Conservation (phyloP, 2,113 vertebrate genomes). For the Cyprinodon brontotheroides region DNA sequence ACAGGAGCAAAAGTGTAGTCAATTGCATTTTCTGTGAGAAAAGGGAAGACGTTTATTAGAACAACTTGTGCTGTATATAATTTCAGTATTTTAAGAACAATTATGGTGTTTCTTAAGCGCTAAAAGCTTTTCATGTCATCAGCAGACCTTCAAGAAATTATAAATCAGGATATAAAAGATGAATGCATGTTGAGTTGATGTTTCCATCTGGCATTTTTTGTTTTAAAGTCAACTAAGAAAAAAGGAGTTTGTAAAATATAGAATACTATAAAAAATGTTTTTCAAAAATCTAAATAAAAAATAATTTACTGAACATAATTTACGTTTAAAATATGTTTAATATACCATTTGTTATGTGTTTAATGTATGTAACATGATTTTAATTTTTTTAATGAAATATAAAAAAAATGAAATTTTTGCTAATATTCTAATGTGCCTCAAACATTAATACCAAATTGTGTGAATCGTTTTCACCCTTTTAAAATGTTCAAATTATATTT, state of each 20-base stretch:
- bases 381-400: background rate
- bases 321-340: too few relatives aligned
- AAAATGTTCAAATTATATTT: background rate
- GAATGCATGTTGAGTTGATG: background rate
- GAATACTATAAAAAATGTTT: too few relatives aligned
- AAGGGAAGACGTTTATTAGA: background rate
- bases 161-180: background rate
- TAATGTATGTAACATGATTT: background rate
- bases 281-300: too few relatives aligned
- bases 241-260: too few relatives aligned
- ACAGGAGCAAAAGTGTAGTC: conserved; percentile 48
- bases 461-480: background rate
- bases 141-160: background rate
- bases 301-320: too few relatives aligned
- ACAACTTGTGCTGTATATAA: background rate
- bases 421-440: background rate
- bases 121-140: background rate
- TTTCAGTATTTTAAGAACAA: background rate
- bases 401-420: background rate
- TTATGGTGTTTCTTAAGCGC: background rate
- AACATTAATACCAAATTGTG: background rate
- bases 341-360: too few relatives aligned
- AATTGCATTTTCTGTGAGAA: conserved; percentile 61
- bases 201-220: too few relatives aligned
- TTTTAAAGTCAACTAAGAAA: too few relatives aligned